phyloP scores from a whole-genome alignment of 2,888 invertebrate genomes.

The Thalpophila matura region DNA sequence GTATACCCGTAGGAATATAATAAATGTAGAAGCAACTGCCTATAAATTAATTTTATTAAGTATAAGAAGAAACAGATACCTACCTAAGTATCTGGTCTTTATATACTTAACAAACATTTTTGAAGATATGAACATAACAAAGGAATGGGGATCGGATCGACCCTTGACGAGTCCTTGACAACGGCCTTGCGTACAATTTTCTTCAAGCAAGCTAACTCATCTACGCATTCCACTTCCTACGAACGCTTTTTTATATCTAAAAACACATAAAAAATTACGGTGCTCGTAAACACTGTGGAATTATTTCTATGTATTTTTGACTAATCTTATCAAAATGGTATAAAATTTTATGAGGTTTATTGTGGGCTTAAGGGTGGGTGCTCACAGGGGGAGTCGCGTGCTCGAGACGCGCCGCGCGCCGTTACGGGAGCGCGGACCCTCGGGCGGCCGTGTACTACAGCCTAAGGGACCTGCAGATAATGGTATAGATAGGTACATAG shows the following conservation, averaged over 20 bases:
- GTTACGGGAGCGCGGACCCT: background rate
- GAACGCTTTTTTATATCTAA: conserved; percentile 30
- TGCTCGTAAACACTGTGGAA: conserved; percentile 53
- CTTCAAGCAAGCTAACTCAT: conserved; percentile 13
- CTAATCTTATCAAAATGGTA: conserved; percentile 56
- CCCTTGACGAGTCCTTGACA: conserved; percentile 17
- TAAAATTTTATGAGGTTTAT: conserved; percentile 40
- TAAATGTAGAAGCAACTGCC: background rate
- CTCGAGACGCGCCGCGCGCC: conserved; percentile 3
- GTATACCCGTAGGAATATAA: too few species aligned
- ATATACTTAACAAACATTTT: background rate
- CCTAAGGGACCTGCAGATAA: background rate
- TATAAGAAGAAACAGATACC: background rate
- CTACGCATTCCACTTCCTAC: conserved; percentile 28
- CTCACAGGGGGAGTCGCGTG: conserved; percentile 27
- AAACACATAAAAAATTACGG: conserved; percentile 44
- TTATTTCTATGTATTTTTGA: conserved; percentile 52
- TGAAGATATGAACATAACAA: conserved; percentile 2
- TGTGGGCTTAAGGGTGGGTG: conserved; percentile 25
- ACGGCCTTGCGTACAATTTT: conserved; percentile 23
- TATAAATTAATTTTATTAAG: too few species aligned
- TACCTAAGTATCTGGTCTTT: background rate
- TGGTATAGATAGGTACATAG: background rate
- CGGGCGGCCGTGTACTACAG: background rate
- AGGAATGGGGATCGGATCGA: background rate